These are phyloP conservation scores for Nannobrachium achirus DNA, from an alignment of 2,113 vertebrate genomes.

Conservation along the genomic window DNA sequence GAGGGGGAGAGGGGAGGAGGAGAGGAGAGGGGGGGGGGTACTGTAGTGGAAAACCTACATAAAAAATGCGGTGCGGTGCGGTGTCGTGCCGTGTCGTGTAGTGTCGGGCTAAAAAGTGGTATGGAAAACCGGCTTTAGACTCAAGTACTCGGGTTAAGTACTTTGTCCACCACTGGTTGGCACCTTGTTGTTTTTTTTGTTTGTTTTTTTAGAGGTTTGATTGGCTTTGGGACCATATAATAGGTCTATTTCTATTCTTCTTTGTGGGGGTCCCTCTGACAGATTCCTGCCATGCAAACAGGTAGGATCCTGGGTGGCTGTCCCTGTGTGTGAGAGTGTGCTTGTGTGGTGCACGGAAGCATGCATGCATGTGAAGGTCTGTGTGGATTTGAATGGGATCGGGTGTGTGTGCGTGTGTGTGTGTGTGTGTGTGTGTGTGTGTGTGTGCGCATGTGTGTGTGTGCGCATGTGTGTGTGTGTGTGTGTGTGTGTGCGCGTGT, in stretches of 20 bases:
- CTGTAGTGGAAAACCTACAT: too few species aligned
- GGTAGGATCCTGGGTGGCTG: conserved; percentile 44
- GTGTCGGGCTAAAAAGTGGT: too few species aligned
- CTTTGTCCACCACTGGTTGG: too few species aligned
- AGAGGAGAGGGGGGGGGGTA: too few species aligned
- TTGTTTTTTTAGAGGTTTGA: background rate
- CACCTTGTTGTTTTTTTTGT: too few species aligned
- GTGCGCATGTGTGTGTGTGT: background rate
- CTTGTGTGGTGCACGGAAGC: background rate
- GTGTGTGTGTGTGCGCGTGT: background rate
- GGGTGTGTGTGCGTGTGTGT: conserved; percentile 2
- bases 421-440: background rate
- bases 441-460: background rate
- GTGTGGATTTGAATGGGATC: background rate
- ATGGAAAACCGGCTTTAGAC: too few species aligned
- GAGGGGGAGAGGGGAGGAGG: too few species aligned
- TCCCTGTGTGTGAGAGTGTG: conserved; percentile 30
- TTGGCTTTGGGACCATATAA: conserved; percentile 22
- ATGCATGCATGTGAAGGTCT: background rate
- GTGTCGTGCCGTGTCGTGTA: too few species aligned
- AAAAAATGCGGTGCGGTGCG: too few species aligned
- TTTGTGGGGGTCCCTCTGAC: conserved; percentile 19
- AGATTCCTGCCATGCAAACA: conserved; percentile 34
- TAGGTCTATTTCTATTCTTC: conserved; percentile 41
- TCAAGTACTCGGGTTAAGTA: too few species aligned